A percentile compares a stretch with the other conserved stretches of the same genome.
phyloP scores from a whole-genome alignment of 64 coral and sea anemone species.

The Cladopsammia gracilis region DNA sequence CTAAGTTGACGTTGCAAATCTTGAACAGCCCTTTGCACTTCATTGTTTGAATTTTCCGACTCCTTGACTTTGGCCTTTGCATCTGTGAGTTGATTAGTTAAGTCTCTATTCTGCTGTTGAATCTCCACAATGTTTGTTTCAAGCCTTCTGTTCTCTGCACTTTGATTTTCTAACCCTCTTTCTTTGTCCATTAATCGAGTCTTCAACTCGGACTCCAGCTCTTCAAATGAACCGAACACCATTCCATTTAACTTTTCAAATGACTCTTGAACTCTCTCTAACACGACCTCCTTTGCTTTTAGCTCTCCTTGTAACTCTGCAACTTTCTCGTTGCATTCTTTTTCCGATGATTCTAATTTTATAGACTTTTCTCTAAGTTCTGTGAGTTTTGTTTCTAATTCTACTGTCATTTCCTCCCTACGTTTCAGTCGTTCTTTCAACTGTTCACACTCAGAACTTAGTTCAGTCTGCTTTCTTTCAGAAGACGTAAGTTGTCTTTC shows the following conservation, averaged over 20 bases:
- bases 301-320: conserved; percentile 73
- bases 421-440: conserved; percentile 57
- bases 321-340: conserved; percentile 63
- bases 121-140: conserved; percentile 65
- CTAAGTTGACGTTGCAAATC: conserved; percentile 5
- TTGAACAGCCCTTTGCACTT: conserved; percentile 14
- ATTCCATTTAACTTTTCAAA: conserved; percentile 92
- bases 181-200: conserved; percentile 82
- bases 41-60: conserved; percentile 10
- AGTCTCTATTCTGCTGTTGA: conserved; percentile 73
- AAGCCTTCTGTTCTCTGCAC: conserved; percentile 77
- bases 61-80: conserved; percentile 20
- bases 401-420: conserved; percentile 40
- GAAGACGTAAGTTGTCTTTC: conserved; percentile 69
- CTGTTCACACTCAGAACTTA: conserved; percentile 61
- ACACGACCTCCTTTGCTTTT: conserved; percentile 83
- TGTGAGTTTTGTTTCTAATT: conserved; percentile 65
- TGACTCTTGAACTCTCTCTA: conserved; percentile 87
- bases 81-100: conserved; percentile 53
- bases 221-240: conserved; percentile 93
- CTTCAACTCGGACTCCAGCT: conserved; percentile 84
- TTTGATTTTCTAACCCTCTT: conserved; percentile 86
- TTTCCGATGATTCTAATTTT: conserved; percentile 59
- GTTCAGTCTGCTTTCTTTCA: conserved; percentile 64
- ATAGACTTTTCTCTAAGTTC: conserved; percentile 66